Percentiles rank a stretch among this genome's conserved stretches.
Conservation (phyloP, 1,140 invertebrate species). For the Zaprionus africanus region DNA sequence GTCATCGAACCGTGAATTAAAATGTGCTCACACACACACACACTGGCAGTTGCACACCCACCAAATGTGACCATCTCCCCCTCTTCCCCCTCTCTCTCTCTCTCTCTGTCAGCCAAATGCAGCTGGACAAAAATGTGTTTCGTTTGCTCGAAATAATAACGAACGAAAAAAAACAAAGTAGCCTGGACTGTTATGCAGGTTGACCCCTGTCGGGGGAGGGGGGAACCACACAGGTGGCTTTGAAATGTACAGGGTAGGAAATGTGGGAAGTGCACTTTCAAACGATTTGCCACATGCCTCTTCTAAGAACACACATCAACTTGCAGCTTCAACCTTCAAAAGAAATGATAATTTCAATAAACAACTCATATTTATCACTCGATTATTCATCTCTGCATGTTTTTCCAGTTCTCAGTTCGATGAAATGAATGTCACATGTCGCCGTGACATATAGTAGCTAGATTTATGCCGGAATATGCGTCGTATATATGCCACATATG, state of each 20-base stretch:
- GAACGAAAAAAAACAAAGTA: constrained; percentile 2
- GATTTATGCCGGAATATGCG: constrained; percentile 32
- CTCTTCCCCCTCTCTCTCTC: not conserved
- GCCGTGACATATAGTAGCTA: not conserved
- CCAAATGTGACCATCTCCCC: not conserved
- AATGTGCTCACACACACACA: constrained; percentile 25
- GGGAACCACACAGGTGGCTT: constrained; percentile 27
- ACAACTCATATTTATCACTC: not conserved
- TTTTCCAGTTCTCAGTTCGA: constrained; percentile 28
- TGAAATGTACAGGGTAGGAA: constrained; percentile 6
- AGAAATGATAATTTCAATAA: not conserved
- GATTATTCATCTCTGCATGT: constrained; percentile 1
- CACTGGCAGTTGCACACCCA: not conserved
- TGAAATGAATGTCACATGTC: constrained; percentile 23
- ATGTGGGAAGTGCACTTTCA: not conserved
- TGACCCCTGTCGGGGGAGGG: not conserved
- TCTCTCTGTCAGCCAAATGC: not conserved
- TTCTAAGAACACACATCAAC: not conserved
- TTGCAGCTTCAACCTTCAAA: constrained; percentile 2
- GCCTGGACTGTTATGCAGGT: too few relatives aligned
- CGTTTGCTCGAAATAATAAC: constrained; percentile 27
- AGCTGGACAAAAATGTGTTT: constrained; percentile 29
- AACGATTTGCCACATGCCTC: not conserved
- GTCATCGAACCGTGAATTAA: constrained; percentile 72
- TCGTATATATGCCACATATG: constrained; percentile 28